Conservation (phyloP, 2,113 vertebrate species). For the Mesoclemmys tuberculata region DNA sequence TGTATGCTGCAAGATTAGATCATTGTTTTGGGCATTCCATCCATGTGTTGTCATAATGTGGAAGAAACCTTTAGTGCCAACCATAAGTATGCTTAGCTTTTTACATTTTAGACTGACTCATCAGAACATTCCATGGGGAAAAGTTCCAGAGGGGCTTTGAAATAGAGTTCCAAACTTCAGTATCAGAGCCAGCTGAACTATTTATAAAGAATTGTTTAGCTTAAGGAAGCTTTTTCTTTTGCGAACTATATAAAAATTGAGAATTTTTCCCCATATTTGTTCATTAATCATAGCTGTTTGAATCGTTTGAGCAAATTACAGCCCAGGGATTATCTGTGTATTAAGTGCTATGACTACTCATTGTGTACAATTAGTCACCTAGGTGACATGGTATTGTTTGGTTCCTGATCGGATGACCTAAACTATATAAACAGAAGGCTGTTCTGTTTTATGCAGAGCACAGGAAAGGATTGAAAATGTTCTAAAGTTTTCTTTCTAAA, state of each 20-base stretch:
- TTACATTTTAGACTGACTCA: not conserved
- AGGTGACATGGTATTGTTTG: conserved; percentile 2
- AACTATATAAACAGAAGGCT: not conserved
- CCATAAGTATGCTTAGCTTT: not conserved
- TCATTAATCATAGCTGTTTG: conserved; percentile 5
- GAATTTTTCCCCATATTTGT: not conserved
- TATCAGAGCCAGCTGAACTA: not conserved
- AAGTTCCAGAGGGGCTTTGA: too few relatives aligned
- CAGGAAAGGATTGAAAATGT: not conserved
- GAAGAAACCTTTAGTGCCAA: not conserved
- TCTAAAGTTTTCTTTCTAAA: conserved; percentile 46
- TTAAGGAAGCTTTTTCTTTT: not conserved
- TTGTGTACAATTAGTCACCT: not conserved
- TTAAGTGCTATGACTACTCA: conserved; percentile 18
- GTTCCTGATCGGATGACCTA: not conserved
- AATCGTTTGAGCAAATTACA: not conserved
- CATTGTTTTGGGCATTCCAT: not conserved
- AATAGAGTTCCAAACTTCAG: not conserved
- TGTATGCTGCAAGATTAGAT: not conserved
- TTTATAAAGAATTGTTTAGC: not conserved
- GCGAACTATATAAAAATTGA: not conserved
- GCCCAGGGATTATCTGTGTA: not conserved
- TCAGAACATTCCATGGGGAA: not conserved
- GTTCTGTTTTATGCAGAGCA: not conserved
- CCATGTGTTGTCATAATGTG: accelerated